Percentiles rank a stretch among this genome's conserved stretches.
Evolutionary conservation across 2,888 invertebrate species (phyloP).

Genomic region (Orgyia antiqua): DNA sequence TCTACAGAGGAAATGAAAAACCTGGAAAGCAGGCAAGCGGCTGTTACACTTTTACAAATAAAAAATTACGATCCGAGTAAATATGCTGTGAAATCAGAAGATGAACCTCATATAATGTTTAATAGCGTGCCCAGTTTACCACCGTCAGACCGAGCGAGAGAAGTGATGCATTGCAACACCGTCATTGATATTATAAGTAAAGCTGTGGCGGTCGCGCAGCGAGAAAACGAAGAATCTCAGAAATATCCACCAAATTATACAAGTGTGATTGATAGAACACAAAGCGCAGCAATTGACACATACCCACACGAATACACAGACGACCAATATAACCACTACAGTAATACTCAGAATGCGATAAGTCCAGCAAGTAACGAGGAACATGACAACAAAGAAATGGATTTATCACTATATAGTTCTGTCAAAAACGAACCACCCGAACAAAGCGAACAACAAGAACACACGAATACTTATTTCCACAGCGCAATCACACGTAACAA

Average conservation of each 20-base stretch:
- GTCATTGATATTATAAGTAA: slow-evolving; percentile 74
- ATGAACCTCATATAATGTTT: slow-evolving; percentile 76
- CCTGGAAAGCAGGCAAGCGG: slow-evolving; percentile 71
- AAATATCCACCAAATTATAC: slow-evolving; percentile 53
- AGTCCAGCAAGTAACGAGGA: slow-evolving; percentile 61
- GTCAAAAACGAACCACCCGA: slow-evolving; percentile 59
- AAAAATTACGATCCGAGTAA: slow-evolving; percentile 74
- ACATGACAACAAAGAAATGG: slow-evolving; percentile 69
- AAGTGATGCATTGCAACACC: slow-evolving; percentile 74
- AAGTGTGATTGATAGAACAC: slow-evolving; percentile 52
- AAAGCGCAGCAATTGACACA: slow-evolving; percentile 32
- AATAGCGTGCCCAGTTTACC: slow-evolving; percentile 78
- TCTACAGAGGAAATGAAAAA: slow-evolving; percentile 76
- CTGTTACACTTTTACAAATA: slow-evolving; percentile 70
- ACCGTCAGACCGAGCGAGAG: slow-evolving; percentile 72
- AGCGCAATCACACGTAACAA: slow-evolving; percentile 41
- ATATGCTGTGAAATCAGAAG: slow-evolving; percentile 62
- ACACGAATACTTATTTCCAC: slow-evolving; percentile 41
- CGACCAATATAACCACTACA: slow-evolving; percentile 55
- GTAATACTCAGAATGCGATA: slow-evolving; percentile 40
- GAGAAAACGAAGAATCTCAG: slow-evolving; percentile 68
- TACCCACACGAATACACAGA: slow-evolving; percentile 58
- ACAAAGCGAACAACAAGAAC: slow-evolving; percentile 30
- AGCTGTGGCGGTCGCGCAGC: slow-evolving; percentile 72
- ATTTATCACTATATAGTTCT: slow-evolving; percentile 63